Percentiles rank a stretch among this genome's conserved stretches.
These are phyloP conservation scores for Gryllus longicercus DNA, from an alignment of 2,888 invertebrate species.

Conservation along the genomic window DNA sequence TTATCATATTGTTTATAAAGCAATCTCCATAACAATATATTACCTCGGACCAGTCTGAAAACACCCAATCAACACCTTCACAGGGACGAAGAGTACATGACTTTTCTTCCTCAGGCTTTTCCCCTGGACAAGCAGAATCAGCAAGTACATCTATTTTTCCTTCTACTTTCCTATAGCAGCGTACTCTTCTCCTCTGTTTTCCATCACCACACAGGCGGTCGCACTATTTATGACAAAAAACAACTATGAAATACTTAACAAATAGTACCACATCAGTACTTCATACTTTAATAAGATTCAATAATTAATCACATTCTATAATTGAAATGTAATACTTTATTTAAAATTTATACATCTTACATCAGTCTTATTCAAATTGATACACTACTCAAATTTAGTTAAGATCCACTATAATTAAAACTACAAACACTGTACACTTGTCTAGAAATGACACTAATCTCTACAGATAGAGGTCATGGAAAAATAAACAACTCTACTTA, in stretches of 20 bases:
- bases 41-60: slow-evolving; percentile 85
- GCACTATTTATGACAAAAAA: slow-evolving; percentile 57
- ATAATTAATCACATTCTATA: too few relatives aligned
- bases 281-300: too few relatives aligned
- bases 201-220: slow-evolving; percentile 89
- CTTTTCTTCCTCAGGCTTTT: slow-evolving; percentile 68
- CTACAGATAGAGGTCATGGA: not conserved
- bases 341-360: slow-evolving; percentile 18
- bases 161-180: slow-evolving; percentile 66
- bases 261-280: too few relatives aligned
- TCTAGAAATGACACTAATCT: not conserved
- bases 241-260: not conserved
- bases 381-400: not conserved
- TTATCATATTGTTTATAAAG: not conserved
- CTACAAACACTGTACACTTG: not conserved
- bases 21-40: slow-evolving; percentile 42
- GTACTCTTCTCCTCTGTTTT: slow-evolving; percentile 72
- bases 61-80: slow-evolving; percentile 87
- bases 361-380: not conserved
- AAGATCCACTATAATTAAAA: not conserved
- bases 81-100: slow-evolving; percentile 77
- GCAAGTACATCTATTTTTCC: slow-evolving; percentile 64
- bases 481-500: slow-evolving; percentile 48
- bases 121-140: slow-evolving; percentile 58
- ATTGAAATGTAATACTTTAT: not conserved